A percentile compares a stretch with the other conserved stretches of the same genome.
Evolutionary conservation across 2,888 invertebrate species (phyloP).

Genomic region (Drosophila siamana): DNA sequence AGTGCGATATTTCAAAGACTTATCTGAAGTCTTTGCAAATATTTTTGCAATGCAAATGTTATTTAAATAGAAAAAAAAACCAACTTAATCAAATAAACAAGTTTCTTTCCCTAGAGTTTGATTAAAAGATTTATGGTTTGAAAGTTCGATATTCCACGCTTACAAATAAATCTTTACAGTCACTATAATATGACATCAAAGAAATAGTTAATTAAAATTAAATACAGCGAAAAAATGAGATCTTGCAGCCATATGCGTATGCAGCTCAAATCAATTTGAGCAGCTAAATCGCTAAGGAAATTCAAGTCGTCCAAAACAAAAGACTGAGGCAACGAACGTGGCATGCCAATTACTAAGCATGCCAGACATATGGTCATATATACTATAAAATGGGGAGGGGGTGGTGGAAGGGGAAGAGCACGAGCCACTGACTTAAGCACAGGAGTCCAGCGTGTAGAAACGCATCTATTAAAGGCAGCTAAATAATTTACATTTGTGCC

Average conservation of each 20-base stretch:
- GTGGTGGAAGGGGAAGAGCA: not conserved
- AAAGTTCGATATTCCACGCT: too few species aligned
- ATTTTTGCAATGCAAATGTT: constrained; percentile 6
- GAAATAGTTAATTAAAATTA: constrained; percentile 41
- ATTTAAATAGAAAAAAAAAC: too few species aligned
- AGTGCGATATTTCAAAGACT: not conserved
- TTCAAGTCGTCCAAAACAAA: constrained; percentile 56
- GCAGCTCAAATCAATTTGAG: constrained; percentile 6
- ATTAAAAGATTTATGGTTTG: too few species aligned
- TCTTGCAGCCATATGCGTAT: constrained; percentile 36
- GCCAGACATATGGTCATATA: constrained; percentile 13
- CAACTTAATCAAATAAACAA: not conserved
- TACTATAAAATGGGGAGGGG: not conserved
- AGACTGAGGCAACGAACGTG: constrained; percentile 61
- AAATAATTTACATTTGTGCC: constrained; percentile 77
- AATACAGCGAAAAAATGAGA: constrained; percentile 50
- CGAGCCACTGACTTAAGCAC: not conserved
- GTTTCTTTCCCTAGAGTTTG: not conserved
- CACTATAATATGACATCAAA: not conserved
- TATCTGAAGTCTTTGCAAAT: not conserved
- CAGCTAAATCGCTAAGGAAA: constrained; percentile 41
- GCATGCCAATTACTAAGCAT: constrained; percentile 39
- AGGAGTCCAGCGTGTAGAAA: not conserved
- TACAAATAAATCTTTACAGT: too few species aligned
- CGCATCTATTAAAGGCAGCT: constrained; percentile 55